phyloP scores from a whole-genome alignment of 2,888 invertebrate species.

The Lasioglossum morio region DNA sequence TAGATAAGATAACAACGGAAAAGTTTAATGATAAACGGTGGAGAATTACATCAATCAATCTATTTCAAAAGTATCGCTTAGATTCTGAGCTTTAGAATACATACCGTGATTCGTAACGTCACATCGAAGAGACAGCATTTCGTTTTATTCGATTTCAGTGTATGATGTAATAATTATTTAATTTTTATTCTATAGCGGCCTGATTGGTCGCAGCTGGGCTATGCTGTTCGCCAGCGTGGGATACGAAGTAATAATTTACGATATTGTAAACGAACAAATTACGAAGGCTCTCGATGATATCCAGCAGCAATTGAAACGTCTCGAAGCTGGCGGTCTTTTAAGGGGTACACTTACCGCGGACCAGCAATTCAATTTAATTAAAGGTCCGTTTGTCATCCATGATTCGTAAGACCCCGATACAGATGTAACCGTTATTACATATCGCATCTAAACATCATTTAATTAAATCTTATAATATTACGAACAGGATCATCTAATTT shows the following conservation, averaged over 20 bases:
- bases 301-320: slow-evolving; percentile 88
- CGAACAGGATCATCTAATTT: slow-evolving; percentile 88
- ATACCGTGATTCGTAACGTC: background rate
- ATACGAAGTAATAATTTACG: slow-evolving; percentile 94
- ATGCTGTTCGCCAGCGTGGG: slow-evolving; percentile 98
- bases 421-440: background rate
- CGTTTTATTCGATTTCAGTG: background rate
- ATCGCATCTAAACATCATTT: background rate
- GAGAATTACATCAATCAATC: background rate
- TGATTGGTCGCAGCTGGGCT: slow-evolving; percentile 98
- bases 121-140: background rate
- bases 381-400: slow-evolving; percentile 85
- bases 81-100: background rate
- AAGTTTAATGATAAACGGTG: slow-evolving; percentile 13
- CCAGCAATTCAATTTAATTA: slow-evolving; percentile 92
- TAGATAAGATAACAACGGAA: slow-evolving; percentile 41
- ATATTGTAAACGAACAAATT: slow-evolving; percentile 92
- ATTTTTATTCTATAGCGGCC: slow-evolving; percentile 88
- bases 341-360: slow-evolving; percentile 91
- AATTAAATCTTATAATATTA: slow-evolving; percentile 4
- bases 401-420: background rate
- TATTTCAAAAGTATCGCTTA: background rate
- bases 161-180: background rate
- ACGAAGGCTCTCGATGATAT: slow-evolving; percentile 91
- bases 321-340: slow-evolving; percentile 90